Base-by-base conservation (phyloP, 2,888 invertebrate species). In the Zhengitettix transpicula region DNA sequence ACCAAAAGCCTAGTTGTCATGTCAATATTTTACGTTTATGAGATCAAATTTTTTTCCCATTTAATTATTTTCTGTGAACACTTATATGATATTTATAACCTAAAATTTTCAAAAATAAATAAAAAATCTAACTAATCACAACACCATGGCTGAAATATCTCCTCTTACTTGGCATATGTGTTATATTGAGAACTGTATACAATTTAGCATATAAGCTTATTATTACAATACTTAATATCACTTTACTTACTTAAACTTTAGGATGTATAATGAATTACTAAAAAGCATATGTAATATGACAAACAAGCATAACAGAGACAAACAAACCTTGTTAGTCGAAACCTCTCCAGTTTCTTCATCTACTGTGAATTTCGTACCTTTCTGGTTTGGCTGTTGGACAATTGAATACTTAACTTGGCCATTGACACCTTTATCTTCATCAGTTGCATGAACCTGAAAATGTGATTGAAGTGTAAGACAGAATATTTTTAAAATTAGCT, bases 401-500 rank as follows among this genome's bases (percentile, higher is more conserved):
- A 97, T 94, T n/a, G 93, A 94, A 74, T 97, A 97, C 71, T 93
- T 92, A 15, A 92, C 91, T 81, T 93, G 92, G 47, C 93, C 92
- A 70, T 93, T 93, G 9, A 92, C 92, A 54, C 96, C 96, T 74
- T 96, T 94, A 71, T 97, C 97, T 74, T 92, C 89, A 69, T 97
- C 97, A 1, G 89, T 90, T 0, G 96, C 96, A 69, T 90, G 90
- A 15, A 73, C 73, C 72, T 73, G 59, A 44, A 59, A 56, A 53
- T 47, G 1, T 14, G 12, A 5, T 5, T 12, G 1, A 54, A 28
- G 28, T 28, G 28, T 28, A 28, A 28, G 28, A 2, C 2, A 28
- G 28, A 5, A 28, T 28, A 2, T 28, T n/a, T 28, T 28, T 28
- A 28, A 28, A 28, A 5, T 28, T 28, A 5, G 7, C 28, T 28